Evolutionary conservation across 2,888 invertebrate genomes (phyloP).

Genomic region (Neocrepidodera transversa): DNA sequence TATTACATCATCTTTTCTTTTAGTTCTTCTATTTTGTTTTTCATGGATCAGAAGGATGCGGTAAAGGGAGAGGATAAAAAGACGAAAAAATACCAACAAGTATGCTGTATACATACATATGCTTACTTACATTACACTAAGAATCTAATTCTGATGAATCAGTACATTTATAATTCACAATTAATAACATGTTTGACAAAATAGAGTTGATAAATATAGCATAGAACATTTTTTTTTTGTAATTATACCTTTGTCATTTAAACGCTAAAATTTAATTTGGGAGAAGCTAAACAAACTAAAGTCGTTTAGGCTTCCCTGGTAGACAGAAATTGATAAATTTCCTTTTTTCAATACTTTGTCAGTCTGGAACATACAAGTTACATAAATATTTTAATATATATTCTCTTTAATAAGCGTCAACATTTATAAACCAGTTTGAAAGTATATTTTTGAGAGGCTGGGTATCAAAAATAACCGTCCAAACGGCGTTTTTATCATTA

Average conservation of each 20-base stretch:
- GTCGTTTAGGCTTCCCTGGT: slow-evolving; percentile 23
- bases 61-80: slow-evolving; percentile 30
- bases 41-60: not conserved
- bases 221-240: slow-evolving; percentile 53
- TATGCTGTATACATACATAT: slow-evolving; percentile 59
- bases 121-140: slow-evolving; percentile 54
- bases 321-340: slow-evolving; percentile 29
- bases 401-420: slow-evolving; percentile 38
- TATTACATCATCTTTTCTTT: too few relatives aligned
- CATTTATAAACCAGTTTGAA: slow-evolving; percentile 36
- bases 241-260: slow-evolving; percentile 51
- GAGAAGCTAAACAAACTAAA: slow-evolving; percentile 30
- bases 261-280: slow-evolving; percentile 28
- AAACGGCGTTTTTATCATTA: slow-evolving; percentile 23
- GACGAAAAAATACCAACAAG: slow-evolving; percentile 28
- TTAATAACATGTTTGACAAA: slow-evolving; percentile 57
- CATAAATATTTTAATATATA: slow-evolving; percentile 37
- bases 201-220: slow-evolving; percentile 55
- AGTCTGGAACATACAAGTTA: slow-evolving; percentile 41
- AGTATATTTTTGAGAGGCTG: slow-evolving; percentile 57
- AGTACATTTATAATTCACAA: slow-evolving; percentile 57
- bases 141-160: slow-evolving; percentile 56
- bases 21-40: too few relatives aligned
- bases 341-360: slow-evolving; percentile 33
- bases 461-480: slow-evolving; percentile 52